These are phyloP conservation scores for Myodes glareolus DNA, from an alignment of 2,113 vertebrate species.

Conservation along the genomic window DNA sequence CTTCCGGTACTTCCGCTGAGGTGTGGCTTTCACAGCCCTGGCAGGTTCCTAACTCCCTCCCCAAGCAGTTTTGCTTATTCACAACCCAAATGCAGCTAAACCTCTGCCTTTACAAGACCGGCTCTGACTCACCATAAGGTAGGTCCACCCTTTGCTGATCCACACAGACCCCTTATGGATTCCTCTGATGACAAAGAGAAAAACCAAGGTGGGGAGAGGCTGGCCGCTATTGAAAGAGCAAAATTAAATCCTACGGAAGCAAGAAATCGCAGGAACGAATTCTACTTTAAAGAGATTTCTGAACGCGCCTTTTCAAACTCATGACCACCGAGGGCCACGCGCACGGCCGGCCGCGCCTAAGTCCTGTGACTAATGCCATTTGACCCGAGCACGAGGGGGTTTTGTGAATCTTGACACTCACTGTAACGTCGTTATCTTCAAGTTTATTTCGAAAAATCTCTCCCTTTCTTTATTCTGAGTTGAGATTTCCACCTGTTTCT, in stretches of 20 bases:
- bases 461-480: conserved; percentile 71
- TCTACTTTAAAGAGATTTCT: conserved; percentile 83
- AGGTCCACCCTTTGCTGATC: conserved; percentile 86
- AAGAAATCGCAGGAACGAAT: conserved; percentile 86
- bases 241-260: conserved; percentile 82
- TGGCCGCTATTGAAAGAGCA: conserved; percentile 81
- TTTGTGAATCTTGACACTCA: conserved; percentile 90
- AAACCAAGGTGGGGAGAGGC: conserved; percentile 49
- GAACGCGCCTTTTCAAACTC: conserved; percentile 86
- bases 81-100: conserved; percentile 72
- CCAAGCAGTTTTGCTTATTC: background rate
- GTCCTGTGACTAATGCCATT: conserved; percentile 93
- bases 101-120: conserved; percentile 71
- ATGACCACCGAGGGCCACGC: conserved; percentile 70
- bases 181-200: conserved; percentile 79
- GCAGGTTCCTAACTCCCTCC: conserved; percentile 61
- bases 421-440: conserved; percentile 89
- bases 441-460: conserved; percentile 88
- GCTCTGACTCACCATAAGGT: conserved; percentile 78
- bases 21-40: conserved; percentile 59
- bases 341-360: conserved; percentile 85
- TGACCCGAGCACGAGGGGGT: conserved; percentile 86
- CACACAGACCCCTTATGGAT: conserved; percentile 80
- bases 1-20: too few relatives aligned
- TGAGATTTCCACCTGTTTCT: conserved; percentile 31